Evolutionary conservation across 2,888 invertebrate species (phyloP).

Genomic region (Thymelicus sylvestris): DNA sequence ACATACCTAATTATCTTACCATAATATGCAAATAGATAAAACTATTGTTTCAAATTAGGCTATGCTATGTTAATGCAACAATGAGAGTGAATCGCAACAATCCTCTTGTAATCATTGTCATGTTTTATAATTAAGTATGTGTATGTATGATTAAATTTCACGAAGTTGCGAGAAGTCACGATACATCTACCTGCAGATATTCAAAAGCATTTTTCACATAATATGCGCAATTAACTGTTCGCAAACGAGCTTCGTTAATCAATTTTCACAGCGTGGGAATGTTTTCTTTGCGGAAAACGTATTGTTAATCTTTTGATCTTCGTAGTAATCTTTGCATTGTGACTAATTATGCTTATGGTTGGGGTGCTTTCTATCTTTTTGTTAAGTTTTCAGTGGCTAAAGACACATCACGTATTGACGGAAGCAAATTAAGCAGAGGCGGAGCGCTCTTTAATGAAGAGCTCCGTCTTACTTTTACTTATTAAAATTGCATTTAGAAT

Average conservation of each 20-base stretch:
- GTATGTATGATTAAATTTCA: conserved; percentile 1
- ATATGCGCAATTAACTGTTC: conserved; percentile 1
- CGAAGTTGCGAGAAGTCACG: conserved; percentile 1
- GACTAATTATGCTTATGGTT: conserved; percentile 20
- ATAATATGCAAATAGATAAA: too few relatives aligned
- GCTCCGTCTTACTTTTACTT: too few relatives aligned
- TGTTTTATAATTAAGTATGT: background rate
- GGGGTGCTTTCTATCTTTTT: conserved; percentile 20
- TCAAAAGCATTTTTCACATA: conserved; percentile 12
- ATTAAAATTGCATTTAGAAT: too few relatives aligned
- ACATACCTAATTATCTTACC: too few relatives aligned
- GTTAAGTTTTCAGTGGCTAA: background rate
- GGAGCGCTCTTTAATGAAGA: too few relatives aligned
- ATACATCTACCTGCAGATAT: background rate
- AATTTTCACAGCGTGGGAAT: conserved; percentile 25
- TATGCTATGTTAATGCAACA: too few relatives aligned
- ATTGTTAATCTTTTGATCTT: conserved; percentile 26
- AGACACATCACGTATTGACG: background rate
- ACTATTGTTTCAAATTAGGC: too few relatives aligned
- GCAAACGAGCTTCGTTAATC: conserved; percentile 14
- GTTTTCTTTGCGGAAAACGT: conserved; percentile 26
- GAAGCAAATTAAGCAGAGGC: background rate
- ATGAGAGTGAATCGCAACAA: too few relatives aligned
- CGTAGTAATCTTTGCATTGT: conserved; percentile 28
- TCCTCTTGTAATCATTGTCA: too few relatives aligned